phyloP scores from a whole-genome alignment of 2,888 invertebrate genomes.

The Hedya salicella region DNA sequence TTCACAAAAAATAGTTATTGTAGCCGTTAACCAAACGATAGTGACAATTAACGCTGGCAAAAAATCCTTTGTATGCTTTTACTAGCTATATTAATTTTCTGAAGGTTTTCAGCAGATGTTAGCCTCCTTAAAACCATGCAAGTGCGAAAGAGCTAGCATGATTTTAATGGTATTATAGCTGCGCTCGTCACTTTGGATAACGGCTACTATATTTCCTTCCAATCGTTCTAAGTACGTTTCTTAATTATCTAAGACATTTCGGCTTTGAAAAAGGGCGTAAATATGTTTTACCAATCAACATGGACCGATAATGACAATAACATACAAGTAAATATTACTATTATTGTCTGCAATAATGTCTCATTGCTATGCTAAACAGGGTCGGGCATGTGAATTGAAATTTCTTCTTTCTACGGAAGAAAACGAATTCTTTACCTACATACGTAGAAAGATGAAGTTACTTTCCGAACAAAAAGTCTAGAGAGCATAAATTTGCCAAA shows the following conservation, averaged over 20 bases:
- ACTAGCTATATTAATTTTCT: no score
- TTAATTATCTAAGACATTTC: background rate
- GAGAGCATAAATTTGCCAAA: no score
- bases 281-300: constrained; percentile 34
- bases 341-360: constrained; percentile 61
- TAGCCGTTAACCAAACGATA: no score
- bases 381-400: constrained; percentile 12
- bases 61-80: no score
- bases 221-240: background rate
- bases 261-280: constrained; percentile 43
- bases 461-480: constrained; percentile 2
- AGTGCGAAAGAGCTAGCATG: no score
- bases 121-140: no score
- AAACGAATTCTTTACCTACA: constrained; percentile 12
- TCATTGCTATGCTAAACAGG: constrained; percentile 38
- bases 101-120: no score
- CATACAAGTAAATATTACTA: constrained; percentile 47
- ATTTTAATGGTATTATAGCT: no score
- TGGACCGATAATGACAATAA: constrained; percentile 39
- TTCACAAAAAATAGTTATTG: no score
- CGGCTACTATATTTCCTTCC: no score
- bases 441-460: background rate
- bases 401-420: constrained; percentile 7
- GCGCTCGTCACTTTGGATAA: no score
- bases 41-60: no score